Evolutionary conservation across 2,888 invertebrate species (phyloP), one percentile per base, ranked within the genome.

Genomic region (Ceriagrion tenellum): DNA sequence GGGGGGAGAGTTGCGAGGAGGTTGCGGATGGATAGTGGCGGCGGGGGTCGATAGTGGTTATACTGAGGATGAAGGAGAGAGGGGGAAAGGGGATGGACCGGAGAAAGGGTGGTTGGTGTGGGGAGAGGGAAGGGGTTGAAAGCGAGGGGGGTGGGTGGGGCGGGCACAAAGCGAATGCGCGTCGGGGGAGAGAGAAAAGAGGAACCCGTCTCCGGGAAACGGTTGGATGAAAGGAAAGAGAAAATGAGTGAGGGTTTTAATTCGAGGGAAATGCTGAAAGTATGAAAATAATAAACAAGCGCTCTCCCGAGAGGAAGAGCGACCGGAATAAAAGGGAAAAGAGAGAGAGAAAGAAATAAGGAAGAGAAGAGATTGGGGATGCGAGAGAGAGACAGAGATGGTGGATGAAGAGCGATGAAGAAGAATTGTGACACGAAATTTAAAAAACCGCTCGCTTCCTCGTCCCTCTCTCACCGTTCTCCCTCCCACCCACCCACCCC

Each of bases 271-370:
- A 93, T 47, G 63, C 69, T 20, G 47, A 93, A 89, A 69, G 47
- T 74, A 69, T 93, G 93, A 55, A 93, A 93, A 93, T 93, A 74
- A 93, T 93, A 93, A 93, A 93, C 93, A 69, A 91, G 81, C 26
- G 69, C 13, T 93, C 55, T 55, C 89, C 10, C 12, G 23, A n/a
- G 35, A 89, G n/a, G 55, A 89, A 20, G 26, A 89, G 47, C 30
- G 35, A 30, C n/a, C 56, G 90, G 8, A 20, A 16, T n/a, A 59
- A 6, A n/a, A n/a, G 69, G n/a, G 69, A 20, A n/a, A 26, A 69
- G 59, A 59, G 59, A 59, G 59, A 59, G 59, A 59, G 12, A 8
- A 20, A 20, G 59, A 16, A 56, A 56, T 12, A 16, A 56, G 56
- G 56, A 16, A 59, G 59, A 20, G 59, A 59, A 20, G 59, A 59